Conservation (phyloP, 2,888 invertebrate genomes). For the Hermaeophaga mercurialis region DNA sequence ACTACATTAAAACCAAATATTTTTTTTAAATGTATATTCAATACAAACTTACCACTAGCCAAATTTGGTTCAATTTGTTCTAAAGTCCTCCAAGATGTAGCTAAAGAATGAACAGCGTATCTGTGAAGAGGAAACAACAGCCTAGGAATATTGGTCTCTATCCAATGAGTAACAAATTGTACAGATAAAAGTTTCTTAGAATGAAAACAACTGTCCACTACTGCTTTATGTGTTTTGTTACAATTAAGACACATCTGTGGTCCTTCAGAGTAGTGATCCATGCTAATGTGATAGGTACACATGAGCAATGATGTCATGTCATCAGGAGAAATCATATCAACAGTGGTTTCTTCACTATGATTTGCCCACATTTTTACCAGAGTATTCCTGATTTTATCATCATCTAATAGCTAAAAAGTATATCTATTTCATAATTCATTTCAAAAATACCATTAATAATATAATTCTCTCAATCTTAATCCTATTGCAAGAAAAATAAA, state of each 20-base stretch:
- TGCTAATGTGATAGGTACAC: constrained; percentile 78
- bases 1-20: too few relatives aligned
- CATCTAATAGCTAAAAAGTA: constrained; percentile 57
- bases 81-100: constrained; percentile 63
- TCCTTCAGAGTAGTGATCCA: constrained; percentile 78
- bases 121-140: constrained; percentile 75
- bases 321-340: constrained; percentile 66
- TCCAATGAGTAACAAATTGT: constrained; percentile 81
- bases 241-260: constrained; percentile 62
- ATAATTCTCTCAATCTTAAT: too few relatives aligned
- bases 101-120: constrained; percentile 63
- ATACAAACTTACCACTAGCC: constrained; percentile 50
- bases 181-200: constrained; percentile 74
- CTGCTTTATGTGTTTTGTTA: constrained; percentile 72
- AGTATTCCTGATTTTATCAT: constrained; percentile 66
- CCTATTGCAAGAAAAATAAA: too few relatives aligned
- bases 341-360: constrained; percentile 56
- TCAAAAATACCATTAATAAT: too few relatives aligned
- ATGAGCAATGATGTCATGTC: constrained; percentile 70
- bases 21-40: too few relatives aligned
- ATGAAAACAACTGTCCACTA: constrained; percentile 81
- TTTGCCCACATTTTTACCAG: constrained; percentile 67
- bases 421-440: constrained; percentile 6
- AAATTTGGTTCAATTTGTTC: constrained; percentile 50
- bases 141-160: constrained; percentile 77